These are phyloP conservation scores for Mesorhabditis sp. DNA, from an alignment of 2,888 invertebrate genomes.

Conservation along the genomic window DNA sequence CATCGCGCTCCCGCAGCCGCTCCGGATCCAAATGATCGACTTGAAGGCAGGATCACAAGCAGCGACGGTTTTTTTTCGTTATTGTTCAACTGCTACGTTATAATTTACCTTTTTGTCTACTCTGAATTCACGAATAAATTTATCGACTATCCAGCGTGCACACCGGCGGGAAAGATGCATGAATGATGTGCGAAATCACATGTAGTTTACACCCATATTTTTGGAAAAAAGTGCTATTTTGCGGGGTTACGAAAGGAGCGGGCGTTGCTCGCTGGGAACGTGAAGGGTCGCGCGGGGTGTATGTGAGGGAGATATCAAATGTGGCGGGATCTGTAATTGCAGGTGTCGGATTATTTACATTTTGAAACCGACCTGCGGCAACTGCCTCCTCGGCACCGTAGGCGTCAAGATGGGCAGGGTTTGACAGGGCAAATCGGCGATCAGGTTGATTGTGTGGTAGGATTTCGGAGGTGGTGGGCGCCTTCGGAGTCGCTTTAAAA, in stretches of 20 bases:
- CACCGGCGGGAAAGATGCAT: too few relatives aligned
- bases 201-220: neutral
- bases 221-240: too few relatives aligned
- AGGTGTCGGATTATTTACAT: neutral
- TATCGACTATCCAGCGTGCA: too few relatives aligned
- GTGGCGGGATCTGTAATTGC: constrained; percentile 26
- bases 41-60: too few relatives aligned
- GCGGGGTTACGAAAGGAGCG: neutral
- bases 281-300: neutral
- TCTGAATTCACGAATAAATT: too few relatives aligned
- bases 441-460: constrained; percentile 43
- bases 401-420: constrained; percentile 42
- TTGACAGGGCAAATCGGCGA: constrained; percentile 33
- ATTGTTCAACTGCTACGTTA: too few relatives aligned
- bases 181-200: neutral
- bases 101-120: too few relatives aligned
- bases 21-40: neutral
- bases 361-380: constrained; percentile 24
- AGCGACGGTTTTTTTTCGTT: too few relatives aligned
- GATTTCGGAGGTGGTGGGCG: constrained; percentile 31
- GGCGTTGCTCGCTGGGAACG: neutral
- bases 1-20: neutral
- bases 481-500: constrained; percentile 27
- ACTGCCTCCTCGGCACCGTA: constrained; percentile 36
- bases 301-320: constrained; percentile 34